Base-by-base conservation (phyloP, 2,888 invertebrate genomes). In the Malthinus flaveolus region DNA sequence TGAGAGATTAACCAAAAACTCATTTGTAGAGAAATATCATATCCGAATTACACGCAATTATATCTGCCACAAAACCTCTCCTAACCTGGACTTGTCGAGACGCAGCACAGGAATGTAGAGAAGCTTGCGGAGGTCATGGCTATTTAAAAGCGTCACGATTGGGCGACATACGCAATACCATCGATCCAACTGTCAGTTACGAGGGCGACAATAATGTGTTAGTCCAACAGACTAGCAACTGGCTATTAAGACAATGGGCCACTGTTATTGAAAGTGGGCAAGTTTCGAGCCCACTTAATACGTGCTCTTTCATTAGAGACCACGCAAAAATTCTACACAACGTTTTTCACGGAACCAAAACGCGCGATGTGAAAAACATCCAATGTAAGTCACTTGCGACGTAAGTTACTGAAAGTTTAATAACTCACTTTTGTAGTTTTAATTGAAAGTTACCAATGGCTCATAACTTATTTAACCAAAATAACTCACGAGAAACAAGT, bases 191-290 rank as follows among this genome's bases (percentile, higher is more conserved):
- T 36, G 90, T 92, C 53, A 96, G 96, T 0, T 95, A 94, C 77
- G 96, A 96, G 76, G 95, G 96, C 0, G 95, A 96, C 79, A 96
- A 96, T 80, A 95, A 92, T 78, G 95, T 96, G 13, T 81, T 97
- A 2, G 84, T 90, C 0, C 95, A 95, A 73, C 95, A 95, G 78
- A 88, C 93, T 0, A 91, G 91, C 71, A 95, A 95, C 79, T 95
- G 93, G 88, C 79, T 95, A 52, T 75, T 90, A 45, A 78, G 88
- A 0, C 89, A 89, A 73, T 88, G 86, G 84, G 80, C 79, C 39
- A 73, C 80, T 1, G 78, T 82, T 1, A 71, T 76, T 12, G 64
- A 73, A 1, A 81, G 81, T 0, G 78, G 78, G 36, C 71, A 75
- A 3, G 77, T 84, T 10, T 84, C 84, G 69, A 85, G 89, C 32